These are phyloP conservation scores for Thalpophila matura DNA, from an alignment of 2,888 invertebrate genomes.

Conservation along the genomic window DNA sequence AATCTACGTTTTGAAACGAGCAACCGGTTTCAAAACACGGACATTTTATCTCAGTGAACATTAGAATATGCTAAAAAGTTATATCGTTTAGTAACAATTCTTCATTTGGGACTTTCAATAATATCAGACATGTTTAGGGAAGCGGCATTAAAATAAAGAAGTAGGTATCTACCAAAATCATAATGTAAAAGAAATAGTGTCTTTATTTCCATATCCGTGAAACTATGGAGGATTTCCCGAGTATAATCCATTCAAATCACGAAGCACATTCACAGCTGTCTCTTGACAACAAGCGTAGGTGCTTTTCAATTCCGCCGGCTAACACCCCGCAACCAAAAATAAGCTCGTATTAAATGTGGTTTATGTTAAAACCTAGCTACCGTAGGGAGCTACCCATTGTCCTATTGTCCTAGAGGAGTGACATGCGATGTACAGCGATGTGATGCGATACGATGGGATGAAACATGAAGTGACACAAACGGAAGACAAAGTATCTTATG, in stretches of 20 bases:
- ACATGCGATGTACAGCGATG: not conserved
- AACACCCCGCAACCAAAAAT: slow-evolving; percentile 45
- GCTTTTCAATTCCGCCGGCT: slow-evolving; percentile 36
- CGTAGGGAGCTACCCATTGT: not conserved
- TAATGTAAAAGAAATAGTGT: slow-evolving; percentile 9
- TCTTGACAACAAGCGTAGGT: slow-evolving; percentile 26
- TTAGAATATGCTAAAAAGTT: no score
- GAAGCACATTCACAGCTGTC: slow-evolving; percentile 28
- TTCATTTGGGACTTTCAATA: no score
- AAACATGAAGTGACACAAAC: not conserved
- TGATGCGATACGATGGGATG: not conserved
- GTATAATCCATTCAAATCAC: slow-evolving; percentile 25
- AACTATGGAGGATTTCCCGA: slow-evolving; percentile 35
- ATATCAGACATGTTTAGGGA: no score
- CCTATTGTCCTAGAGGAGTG: not conserved
- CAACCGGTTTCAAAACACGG: no score
- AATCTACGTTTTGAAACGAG: no score
- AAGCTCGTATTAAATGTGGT: slow-evolving; percentile 59
- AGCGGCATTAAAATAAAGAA: no score
- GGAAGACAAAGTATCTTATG: no score
- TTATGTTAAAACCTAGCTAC: slow-evolving; percentile 55
- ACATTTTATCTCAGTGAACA: no score
- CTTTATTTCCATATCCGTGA: slow-evolving; percentile 17
- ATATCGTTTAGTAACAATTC: no score
- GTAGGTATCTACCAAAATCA: no score